Evolutionary conservation across 1,140 invertebrate species (phyloP).

Genomic region (Sweltsa coloradensis): DNA sequence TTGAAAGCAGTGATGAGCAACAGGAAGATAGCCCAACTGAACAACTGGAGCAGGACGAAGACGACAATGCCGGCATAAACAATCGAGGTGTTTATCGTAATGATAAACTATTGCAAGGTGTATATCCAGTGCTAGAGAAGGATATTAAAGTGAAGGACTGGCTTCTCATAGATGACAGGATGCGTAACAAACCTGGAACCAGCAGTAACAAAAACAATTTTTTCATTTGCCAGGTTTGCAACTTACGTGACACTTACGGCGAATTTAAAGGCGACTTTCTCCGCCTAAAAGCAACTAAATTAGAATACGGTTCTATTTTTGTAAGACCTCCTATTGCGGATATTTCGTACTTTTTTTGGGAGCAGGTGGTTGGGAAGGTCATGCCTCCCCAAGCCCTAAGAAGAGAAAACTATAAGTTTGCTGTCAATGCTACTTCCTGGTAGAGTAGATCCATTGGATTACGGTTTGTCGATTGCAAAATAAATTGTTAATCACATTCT

Average conservation of each 20-base stretch:
- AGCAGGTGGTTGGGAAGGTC: slow-evolving; percentile 1
- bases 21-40: slow-evolving; percentile 1
- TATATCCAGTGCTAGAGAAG: neutral
- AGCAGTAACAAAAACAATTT: slow-evolving; percentile 1
- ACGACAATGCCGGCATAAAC: too few relatives aligned
- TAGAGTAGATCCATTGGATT: too few relatives aligned
- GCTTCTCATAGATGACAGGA: too few relatives aligned
- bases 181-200: neutral
- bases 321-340: neutral
- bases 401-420: neutral
- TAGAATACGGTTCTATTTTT: neutral
- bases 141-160: slow-evolving; percentile 1
- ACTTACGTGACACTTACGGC: too few relatives aligned
- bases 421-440: too few relatives aligned
- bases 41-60: too few relatives aligned
- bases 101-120: neutral
- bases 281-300: neutral
- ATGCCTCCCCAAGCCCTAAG: neutral
- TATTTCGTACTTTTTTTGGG: neutral
- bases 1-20: neutral
- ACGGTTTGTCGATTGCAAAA: too few relatives aligned
- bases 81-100: neutral
- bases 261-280: neutral
- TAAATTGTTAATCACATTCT: too few relatives aligned
- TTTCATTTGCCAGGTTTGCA: neutral